Evolutionary conservation across 2,888 invertebrate genomes (phyloP).

Genomic region (Amphimallon solstitiale): DNA sequence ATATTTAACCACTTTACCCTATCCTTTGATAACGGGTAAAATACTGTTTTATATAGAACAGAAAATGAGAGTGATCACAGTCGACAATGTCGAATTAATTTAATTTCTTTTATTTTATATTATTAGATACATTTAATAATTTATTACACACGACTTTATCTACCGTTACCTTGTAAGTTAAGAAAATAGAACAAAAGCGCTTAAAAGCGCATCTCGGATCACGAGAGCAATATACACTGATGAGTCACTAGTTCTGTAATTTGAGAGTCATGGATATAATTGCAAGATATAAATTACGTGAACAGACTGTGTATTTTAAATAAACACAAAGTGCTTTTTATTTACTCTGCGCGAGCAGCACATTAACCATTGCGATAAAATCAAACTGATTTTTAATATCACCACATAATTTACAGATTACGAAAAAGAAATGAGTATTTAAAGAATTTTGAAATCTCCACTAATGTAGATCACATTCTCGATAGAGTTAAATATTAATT

Average conservation of each 20-base stretch:
- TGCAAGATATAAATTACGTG: constrained; percentile 2
- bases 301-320: constrained; percentile 3
- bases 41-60: too few species aligned
- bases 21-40: too few species aligned
- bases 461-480: constrained; percentile 30
- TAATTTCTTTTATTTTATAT: too few species aligned
- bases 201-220: too few species aligned
- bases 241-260: constrained; percentile 15
- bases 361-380: constrained; percentile 8
- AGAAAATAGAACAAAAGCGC: too few species aligned
- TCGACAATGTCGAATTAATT: too few species aligned
- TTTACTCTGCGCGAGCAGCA: constrained; percentile 5
- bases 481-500: constrained; percentile 38
- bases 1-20: too few species aligned
- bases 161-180: too few species aligned
- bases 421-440: neutral
- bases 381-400: constrained; percentile 23
- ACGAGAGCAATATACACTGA: too few species aligned
- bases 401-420: neutral
- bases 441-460: neutral
- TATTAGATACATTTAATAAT: too few species aligned
- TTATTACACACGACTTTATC: too few species aligned
- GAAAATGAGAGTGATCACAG: too few species aligned
- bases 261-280: constrained; percentile 13
- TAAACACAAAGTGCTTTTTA: constrained; percentile 3